These are phyloP conservation scores for Meliscaeva auricollis DNA, from an alignment of 2,888 invertebrate species.

Conservation along the genomic window DNA sequence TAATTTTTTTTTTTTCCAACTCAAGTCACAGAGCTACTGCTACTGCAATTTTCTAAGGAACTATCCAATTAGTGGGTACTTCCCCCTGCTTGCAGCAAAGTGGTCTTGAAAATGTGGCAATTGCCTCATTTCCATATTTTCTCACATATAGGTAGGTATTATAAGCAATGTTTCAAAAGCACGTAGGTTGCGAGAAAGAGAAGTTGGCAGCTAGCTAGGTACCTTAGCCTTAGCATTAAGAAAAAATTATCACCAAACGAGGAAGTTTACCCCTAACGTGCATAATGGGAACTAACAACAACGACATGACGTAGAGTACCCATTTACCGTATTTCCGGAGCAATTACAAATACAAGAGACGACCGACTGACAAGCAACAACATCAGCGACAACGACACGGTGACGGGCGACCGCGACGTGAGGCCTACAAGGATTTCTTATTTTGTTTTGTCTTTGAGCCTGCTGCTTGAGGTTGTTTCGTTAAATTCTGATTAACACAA, in stretches of 20 bases:
- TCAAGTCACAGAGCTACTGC: conserved; percentile 49
- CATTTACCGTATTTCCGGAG: conserved; percentile 73
- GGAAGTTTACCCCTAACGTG: conserved; percentile 68
- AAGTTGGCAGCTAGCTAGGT: background rate
- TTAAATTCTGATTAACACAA: conserved; percentile 67
- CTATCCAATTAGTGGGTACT: conserved; percentile 77
- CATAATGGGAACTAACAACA: conserved; percentile 73
- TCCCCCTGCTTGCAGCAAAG: conserved; percentile 69
- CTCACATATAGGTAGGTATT: conserved; percentile 55
- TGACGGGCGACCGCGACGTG: too few relatives aligned
- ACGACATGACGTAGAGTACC: conserved; percentile 68
- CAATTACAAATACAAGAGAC: conserved; percentile 61
- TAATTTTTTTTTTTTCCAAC: conserved; percentile 19
- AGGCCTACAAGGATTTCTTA: conserved; percentile 55
- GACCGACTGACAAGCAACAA: conserved; percentile 18
- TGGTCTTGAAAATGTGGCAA: conserved; percentile 70
- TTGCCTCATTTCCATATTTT: conserved; percentile 74
- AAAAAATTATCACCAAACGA: conserved; percentile 72
- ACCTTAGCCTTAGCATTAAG: conserved; percentile 38
- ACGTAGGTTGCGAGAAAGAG: conserved; percentile 10
- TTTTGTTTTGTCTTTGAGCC: conserved; percentile 9
- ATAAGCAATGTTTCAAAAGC: conserved; percentile 34
- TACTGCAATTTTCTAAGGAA: conserved; percentile 72
- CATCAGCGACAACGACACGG: background rate
- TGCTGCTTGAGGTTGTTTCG: conserved; percentile 47